phyloP scores from a whole-genome alignment of 2,113 vertebrate genomes.

The Promerops cafer region DNA sequence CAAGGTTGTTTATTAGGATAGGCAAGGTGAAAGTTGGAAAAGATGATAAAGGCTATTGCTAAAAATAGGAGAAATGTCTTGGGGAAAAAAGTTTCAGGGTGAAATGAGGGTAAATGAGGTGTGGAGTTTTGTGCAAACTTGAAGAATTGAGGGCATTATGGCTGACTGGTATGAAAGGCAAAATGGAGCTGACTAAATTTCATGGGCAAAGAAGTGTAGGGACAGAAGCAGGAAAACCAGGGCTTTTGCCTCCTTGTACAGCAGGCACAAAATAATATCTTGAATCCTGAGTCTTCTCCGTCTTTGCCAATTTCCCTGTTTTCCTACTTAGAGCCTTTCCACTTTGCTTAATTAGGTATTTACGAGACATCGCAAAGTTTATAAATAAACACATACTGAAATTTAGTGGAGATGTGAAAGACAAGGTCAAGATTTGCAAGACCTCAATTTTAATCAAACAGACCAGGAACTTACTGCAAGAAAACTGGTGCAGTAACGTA shows the following conservation, averaged over 20 bases:
- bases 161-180: neutral
- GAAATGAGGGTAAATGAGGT: neutral
- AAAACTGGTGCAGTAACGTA: fast-evolving
- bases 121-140: neutral
- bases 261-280: neutral
- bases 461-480: neutral
- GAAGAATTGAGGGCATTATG: neutral
- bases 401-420: neutral
- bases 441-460: neutral
- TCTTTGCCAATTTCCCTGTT: neutral
- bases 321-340: neutral
- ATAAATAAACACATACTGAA: neutral
- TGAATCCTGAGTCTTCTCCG: neutral
- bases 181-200: neutral
- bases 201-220: neutral
- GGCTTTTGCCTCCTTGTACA: neutral
- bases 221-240: neutral
- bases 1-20: neutral
- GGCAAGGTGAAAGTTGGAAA: neutral
- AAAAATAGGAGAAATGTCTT: neutral
- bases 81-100: neutral
- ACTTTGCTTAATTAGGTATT: neutral
- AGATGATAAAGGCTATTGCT: neutral
- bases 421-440: neutral
- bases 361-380: neutral